phyloP scores from a whole-genome alignment of 2,797 vertebrate genomes.

The Eupleurogrammus muticus region DNA sequence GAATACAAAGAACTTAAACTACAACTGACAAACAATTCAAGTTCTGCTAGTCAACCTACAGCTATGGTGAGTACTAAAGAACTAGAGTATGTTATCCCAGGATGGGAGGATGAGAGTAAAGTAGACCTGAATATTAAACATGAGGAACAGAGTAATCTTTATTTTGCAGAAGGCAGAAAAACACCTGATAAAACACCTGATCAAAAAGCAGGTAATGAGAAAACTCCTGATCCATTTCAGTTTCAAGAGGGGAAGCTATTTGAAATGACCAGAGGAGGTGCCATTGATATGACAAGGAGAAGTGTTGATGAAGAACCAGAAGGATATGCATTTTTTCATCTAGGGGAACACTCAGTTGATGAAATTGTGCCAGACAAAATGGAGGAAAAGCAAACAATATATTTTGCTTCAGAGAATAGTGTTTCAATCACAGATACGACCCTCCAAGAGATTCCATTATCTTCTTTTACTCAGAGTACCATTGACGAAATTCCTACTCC shows the following conservation, averaged over 20 bases:
- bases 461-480: slow-evolving; percentile 10
- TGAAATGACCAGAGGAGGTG: slow-evolving; percentile 99
- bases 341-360: slow-evolving; percentile 79
- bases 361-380: slow-evolving; percentile 51
- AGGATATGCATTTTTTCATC: slow-evolving; percentile 90
- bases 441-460: slow-evolving; percentile 27
- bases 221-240: slow-evolving; percentile 90
- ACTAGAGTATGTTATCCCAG: slow-evolving; percentile 68
- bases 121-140: slow-evolving; percentile 82
- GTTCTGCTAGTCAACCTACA: slow-evolving; percentile 11
- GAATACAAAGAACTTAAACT: slow-evolving; percentile 28
- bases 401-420: slow-evolving; percentile 23
- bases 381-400: slow-evolving; percentile 22
- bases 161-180: slow-evolving; percentile 82
- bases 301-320: slow-evolving; percentile 87
- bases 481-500: slow-evolving; percentile 35
- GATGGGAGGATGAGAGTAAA: slow-evolving; percentile 76
- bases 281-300: slow-evolving; percentile 96
- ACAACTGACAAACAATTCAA: slow-evolving; percentile 3
- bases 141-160: slow-evolving; percentile 86
- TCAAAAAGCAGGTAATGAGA: slow-evolving; percentile 87
- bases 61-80: slow-evolving; percentile 17
- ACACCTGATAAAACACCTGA: slow-evolving; percentile 85
- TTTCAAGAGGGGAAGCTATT: slow-evolving; percentile 98
- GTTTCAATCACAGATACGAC: slow-evolving; percentile 23